Evolutionary conservation across 2,797 vertebrate genomes (phyloP), one percentile per base, ranked within the genome.

Genomic region (Pterois miles): DNA sequence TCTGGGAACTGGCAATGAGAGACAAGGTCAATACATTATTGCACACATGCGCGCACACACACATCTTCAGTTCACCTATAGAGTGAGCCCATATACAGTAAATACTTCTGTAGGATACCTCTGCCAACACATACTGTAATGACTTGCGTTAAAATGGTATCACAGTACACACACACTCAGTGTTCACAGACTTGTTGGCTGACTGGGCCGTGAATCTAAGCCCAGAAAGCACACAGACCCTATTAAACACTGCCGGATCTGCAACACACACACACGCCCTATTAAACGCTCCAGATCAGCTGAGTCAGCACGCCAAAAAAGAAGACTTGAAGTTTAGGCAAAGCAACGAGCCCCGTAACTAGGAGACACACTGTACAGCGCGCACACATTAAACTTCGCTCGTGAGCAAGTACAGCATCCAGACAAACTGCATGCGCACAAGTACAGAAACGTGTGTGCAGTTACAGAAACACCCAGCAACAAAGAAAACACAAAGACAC

Each of bases 1-100:
- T 89, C 90, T 91, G 88, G 87, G 89, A 92, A 91, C 74, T 62
- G 77, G 89, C 90, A 93, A 84, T 78, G 78, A 91, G 80, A 91
- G 84, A 88, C 90, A 91, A 92, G 89, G 91, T 92, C 89, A 91
- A 89, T 88, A 86, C 84, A 86, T 84, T 60, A 83, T 77, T 78
- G 65, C 68, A 66, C 65, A 84, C 76, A 48, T 36, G 16, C 10
- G 3, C n/a, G 27, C 25, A 5, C 20, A 18, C n/a, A 4, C 64
- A 16, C 54, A 29, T 54, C 16, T 54, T 23, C 33, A 25, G 25
- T 71, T 53, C 53, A 76, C 85, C 83, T 85, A 88, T 74, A 79
- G 72, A 79, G 60, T 5, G 4, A 46, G 18, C 38, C 66, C 22
- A 80, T 80, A 78, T 63, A 81, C 54, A 70, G 63, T 59, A 80